Evolutionary conservation across 1,140 invertebrate genomes (phyloP).

Genomic region (Laupala kohalensis): DNA sequence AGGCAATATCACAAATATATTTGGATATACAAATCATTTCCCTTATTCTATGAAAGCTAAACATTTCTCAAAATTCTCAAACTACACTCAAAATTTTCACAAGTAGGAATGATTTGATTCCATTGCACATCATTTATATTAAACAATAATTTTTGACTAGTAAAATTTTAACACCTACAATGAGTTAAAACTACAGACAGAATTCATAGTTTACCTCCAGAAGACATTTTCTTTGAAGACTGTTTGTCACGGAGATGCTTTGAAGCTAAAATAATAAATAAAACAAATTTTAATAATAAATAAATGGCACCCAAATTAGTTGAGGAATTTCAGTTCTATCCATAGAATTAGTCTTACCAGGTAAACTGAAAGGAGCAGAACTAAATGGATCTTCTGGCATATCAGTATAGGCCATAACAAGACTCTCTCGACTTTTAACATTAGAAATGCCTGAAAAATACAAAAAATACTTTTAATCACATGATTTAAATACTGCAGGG

Average conservation of each 20-base stretch:
- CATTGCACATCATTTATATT: too few species aligned
- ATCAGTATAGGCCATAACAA: slow-evolving; percentile 57
- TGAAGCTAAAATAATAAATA: slow-evolving; percentile 3
- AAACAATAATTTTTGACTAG: neutral
- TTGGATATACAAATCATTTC: neutral
- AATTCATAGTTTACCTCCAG: slow-evolving; percentile 9
- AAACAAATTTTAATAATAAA: neutral
- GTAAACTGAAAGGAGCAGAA: slow-evolving; percentile 65
- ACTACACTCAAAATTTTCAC: neutral
- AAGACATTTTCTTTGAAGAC: slow-evolving; percentile 6
- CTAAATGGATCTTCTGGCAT: slow-evolving; percentile 61
- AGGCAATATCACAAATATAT: too few species aligned
- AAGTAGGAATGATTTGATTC: neutral
- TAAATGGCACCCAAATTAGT: neutral
- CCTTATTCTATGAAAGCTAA: neutral
- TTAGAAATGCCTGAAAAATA: slow-evolving; percentile 46
- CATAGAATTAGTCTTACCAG: slow-evolving; percentile 32
- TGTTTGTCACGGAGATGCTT: slow-evolving; percentile 9
- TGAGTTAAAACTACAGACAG: neutral
- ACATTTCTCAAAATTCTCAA: too few species aligned
- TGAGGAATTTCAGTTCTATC: neutral
- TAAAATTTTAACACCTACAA: neutral
- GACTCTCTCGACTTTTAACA: slow-evolving; percentile 60
- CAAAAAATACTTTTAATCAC: neutral
- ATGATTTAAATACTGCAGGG: too few species aligned